Percentiles rank a stretch among this genome's conserved stretches.
Evolutionary conservation across 2,113 vertebrate genomes (phyloP).

Genomic region (Tautogolabrus adspersus): DNA sequence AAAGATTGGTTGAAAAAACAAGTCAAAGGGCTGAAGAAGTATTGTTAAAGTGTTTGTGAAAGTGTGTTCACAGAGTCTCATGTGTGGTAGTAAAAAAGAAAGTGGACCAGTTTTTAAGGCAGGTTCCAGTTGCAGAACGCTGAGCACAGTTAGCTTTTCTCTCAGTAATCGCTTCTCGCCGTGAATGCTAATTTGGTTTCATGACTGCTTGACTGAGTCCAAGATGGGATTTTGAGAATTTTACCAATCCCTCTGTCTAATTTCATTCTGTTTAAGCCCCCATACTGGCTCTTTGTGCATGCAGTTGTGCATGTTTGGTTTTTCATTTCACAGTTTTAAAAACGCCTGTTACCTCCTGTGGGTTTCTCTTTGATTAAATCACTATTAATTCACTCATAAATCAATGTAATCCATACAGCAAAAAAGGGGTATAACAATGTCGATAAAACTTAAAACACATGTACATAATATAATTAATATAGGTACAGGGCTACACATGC

Average conservation of each 20-base stretch:
- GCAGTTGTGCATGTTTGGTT: no score
- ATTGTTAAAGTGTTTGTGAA: slow-evolving; percentile 3
- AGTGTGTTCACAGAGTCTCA: slow-evolving; percentile 18
- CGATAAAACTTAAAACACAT: no score
- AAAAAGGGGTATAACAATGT: no score
- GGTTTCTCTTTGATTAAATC: slow-evolving; percentile 43
- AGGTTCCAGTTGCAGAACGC: slow-evolving; percentile 73
- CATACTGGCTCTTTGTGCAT: slow-evolving; percentile 38
- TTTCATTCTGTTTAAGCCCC: slow-evolving; percentile 76
- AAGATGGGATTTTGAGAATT: slow-evolving; percentile 78
- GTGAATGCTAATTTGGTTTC: slow-evolving; percentile 81
- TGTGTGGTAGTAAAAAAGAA: slow-evolving; percentile 54
- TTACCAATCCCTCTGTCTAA: slow-evolving; percentile 69
- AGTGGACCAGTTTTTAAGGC: slow-evolving; percentile 66
- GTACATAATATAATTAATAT: no score
- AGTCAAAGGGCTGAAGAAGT: slow-evolving; percentile 25
- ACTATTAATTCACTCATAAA: slow-evolving; percentile 19
- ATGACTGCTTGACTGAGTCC: slow-evolving; percentile 76
- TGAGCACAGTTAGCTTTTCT: slow-evolving; percentile 75
- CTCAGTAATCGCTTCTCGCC: slow-evolving; percentile 73
- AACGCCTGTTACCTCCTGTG: background rate
- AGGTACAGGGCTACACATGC: no score
- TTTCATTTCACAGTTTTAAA: no score
- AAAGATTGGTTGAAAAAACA: slow-evolving; percentile 37
- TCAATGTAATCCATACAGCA: background rate